These are phyloP conservation scores for Chionodraco myersi DNA, from an alignment of 2,113 vertebrate species.

Conservation along the genomic window DNA sequence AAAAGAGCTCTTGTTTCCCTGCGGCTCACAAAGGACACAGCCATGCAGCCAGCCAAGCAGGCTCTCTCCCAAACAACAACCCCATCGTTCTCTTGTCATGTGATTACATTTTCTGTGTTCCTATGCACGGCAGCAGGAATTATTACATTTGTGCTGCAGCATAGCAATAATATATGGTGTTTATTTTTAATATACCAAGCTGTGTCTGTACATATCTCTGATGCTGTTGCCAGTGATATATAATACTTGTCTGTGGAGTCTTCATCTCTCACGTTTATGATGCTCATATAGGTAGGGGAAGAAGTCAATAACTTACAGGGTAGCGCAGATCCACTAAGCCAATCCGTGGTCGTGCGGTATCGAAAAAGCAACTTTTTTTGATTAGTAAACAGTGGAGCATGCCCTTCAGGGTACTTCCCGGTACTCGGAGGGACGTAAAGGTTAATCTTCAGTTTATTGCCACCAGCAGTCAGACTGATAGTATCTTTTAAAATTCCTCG, in stretches of 20 bases:
- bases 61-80: constrained; percentile 73
- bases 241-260: constrained; percentile 61
- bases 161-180: constrained; percentile 72
- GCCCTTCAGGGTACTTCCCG: constrained; percentile 81
- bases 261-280: constrained; percentile 83
- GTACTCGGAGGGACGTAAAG: constrained; percentile 78
- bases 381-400: constrained; percentile 81
- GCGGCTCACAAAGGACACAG: constrained; percentile 75
- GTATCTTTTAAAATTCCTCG: constrained; percentile 83
- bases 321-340: constrained; percentile 69
- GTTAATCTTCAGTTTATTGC: constrained; percentile 86
- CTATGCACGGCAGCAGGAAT: constrained; percentile 67
- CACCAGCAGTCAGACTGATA: constrained; percentile 83
- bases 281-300: constrained; percentile 75
- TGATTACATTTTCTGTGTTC: constrained; percentile 69
- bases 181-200: constrained; percentile 79
- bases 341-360: constrained; percentile 64
- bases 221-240: constrained; percentile 62
- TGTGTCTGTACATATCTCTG: constrained; percentile 61
- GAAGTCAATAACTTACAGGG: constrained; percentile 81
- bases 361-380: constrained; percentile 82
- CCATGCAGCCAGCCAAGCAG: constrained; percentile 55
- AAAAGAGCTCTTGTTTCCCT: constrained; percentile 82
- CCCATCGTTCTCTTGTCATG: constrained; percentile 65
- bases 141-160: constrained; percentile 75